Evolutionary conservation across 2,888 invertebrate species (phyloP).

Genomic region (Smittia aterrima): DNA sequence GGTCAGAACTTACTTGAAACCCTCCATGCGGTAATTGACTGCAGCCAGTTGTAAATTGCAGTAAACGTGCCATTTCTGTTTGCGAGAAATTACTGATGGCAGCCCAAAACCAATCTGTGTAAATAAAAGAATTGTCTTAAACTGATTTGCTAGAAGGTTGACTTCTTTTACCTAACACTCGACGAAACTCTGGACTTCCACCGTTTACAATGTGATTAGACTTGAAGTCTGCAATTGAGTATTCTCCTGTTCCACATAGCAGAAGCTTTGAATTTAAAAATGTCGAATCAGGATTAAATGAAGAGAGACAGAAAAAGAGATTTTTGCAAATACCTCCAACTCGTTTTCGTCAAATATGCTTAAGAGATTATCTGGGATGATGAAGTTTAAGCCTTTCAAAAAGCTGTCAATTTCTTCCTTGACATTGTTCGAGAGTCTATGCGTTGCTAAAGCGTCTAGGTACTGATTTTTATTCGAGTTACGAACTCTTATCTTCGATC

Average conservation of each 20-base stretch:
- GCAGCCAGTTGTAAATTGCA: constrained; percentile 92
- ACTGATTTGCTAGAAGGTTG: neutral
- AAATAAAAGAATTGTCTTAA: neutral
- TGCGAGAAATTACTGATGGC: constrained; percentile 84
- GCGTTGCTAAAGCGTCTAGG: constrained; percentile 85
- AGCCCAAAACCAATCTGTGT: constrained; percentile 83
- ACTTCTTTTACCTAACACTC: constrained; percentile 61
- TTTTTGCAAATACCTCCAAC: constrained; percentile 69
- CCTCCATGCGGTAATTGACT: constrained; percentile 89
- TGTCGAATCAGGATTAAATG: constrained; percentile 44
- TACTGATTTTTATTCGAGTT: constrained; percentile 66
- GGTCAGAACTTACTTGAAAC: constrained; percentile 59
- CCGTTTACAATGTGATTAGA: constrained; percentile 84
- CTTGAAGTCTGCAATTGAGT: constrained; percentile 86
- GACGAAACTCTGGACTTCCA: constrained; percentile 75
- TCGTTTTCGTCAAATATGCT: constrained; percentile 96
- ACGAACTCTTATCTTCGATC: constrained; percentile 65
- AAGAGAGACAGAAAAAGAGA: neutral
- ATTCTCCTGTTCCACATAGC: constrained; percentile 90
- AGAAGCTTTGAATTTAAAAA: constrained; percentile 64
- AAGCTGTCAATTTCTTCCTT: constrained; percentile 84
- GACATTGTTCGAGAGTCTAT: constrained; percentile 77
- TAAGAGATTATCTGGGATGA: constrained; percentile 88
- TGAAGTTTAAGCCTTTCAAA: constrained; percentile 83
- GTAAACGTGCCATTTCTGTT: constrained; percentile 87